A percentile compares a stretch with the other conserved stretches of the same genome.
phyloP scores from a whole-genome alignment of 2,888 invertebrate genomes.

The Drosophila borborema region DNA sequence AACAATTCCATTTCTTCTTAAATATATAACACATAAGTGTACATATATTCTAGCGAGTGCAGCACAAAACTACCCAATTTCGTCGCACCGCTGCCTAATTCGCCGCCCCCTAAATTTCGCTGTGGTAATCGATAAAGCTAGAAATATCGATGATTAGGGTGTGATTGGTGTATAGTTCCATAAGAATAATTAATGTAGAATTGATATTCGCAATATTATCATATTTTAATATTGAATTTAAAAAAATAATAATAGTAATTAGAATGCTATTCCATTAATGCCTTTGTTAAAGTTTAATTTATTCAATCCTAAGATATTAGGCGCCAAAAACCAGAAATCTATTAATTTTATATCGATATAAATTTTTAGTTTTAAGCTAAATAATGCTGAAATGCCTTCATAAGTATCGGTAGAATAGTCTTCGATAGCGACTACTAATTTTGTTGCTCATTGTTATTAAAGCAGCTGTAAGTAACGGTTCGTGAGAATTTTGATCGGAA shows the following conservation, averaged over 20 bases:
- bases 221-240: not conserved
- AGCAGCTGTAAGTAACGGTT: conserved; percentile 45
- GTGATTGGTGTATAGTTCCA: not conserved
- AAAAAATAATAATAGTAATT: not conserved
- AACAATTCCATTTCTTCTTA: conserved; percentile 86
- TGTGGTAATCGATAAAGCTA: conserved; percentile 5
- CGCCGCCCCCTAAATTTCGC: conserved; percentile 24
- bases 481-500: conserved; percentile 5
- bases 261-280: too few relatives aligned
- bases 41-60: conserved; percentile 41
- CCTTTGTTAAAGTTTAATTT: not conserved
- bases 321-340: not conserved
- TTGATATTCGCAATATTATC: too few relatives aligned
- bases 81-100: conserved; percentile 27
- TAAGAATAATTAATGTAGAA: not conserved
- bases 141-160: conserved; percentile 9
- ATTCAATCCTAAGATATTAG: not conserved
- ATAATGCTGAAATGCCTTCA: not conserved
- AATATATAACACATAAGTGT: conserved; percentile 34
- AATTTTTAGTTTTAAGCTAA: not conserved
- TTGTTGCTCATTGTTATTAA: conserved; percentile 35
- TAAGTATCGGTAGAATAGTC: conserved; percentile 6
- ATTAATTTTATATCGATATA: not conserved
- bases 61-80: conserved; percentile 41
- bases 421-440: conserved; percentile 10